Evolutionary conservation across 2,888 invertebrate species (phyloP).

Genomic region (Onchidella celtica): DNA sequence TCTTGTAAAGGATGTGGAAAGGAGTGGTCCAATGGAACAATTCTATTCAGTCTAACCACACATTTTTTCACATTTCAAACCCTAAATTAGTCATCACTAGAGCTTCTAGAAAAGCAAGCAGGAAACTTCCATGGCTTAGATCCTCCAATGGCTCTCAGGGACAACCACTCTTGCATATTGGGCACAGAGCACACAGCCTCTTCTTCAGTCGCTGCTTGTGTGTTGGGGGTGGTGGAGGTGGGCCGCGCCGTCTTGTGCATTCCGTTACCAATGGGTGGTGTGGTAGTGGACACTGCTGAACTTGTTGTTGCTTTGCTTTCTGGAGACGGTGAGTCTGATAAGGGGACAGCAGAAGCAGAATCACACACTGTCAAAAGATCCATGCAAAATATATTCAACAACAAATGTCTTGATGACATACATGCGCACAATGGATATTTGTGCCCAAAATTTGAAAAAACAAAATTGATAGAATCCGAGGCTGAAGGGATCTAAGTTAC

Average conservation of each 20-base stretch:
- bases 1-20: no score
- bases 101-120: slow-evolving; percentile 71
- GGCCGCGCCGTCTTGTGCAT: slow-evolving; percentile 33
- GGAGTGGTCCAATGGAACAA: no score
- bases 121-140: slow-evolving; percentile 74
- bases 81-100: slow-evolving; percentile 56
- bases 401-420: no score
- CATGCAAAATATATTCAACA: no score
- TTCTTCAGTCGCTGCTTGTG: slow-evolving; percentile 54
- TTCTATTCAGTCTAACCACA: no score
- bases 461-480: no score
- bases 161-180: slow-evolving; percentile 77
- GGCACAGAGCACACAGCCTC: slow-evolving; percentile 68
- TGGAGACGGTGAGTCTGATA: slow-evolving; percentile 5
- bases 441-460: no score
- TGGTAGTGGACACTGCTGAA: neutral
- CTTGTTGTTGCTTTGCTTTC: neutral
- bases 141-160: slow-evolving; percentile 74
- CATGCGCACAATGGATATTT: no score
- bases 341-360: slow-evolving; percentile 33
- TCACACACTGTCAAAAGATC: slow-evolving; percentile 46
- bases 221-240: slow-evolving; percentile 48
- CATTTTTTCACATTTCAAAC: no score
- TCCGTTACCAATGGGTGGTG: slow-evolving; percentile 34
- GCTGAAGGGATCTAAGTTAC: no score